Evolutionary conservation across 2,797 vertebrate species (phyloP), one percentile per base, ranked within the genome.

Genomic region (Ficedula albicollis): DNA sequence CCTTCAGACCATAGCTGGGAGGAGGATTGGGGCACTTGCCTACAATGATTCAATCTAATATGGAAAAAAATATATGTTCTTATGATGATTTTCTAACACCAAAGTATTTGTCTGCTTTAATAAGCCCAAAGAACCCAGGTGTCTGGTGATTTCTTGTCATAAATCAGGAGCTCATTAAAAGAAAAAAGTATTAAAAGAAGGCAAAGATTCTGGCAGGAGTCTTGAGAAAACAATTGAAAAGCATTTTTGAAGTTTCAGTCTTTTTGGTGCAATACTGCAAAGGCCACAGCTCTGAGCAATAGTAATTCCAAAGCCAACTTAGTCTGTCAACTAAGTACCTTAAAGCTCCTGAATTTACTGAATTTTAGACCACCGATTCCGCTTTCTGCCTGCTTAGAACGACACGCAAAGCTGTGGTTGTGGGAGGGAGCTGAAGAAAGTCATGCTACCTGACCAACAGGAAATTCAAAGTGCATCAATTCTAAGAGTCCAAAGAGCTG

Each of bases 81-180:
- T 89, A 95, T 0, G 22, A 96, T 41, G 20, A 93, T 87, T 97
- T 96, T 97, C 91, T 84, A 97, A 95, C 95, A 97, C 95, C 58
- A 93, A 97, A 86, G 68, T 83, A 94, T 97, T 97, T 97, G 97
- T 97, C 97, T 97, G 86, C 94, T 97, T 97, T 98, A 97, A 98
- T 97, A 98, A 97, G 95, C 68, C 84, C 84, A 95, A 84, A 78
- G 84, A 97, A 94, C 83, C 64, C 76, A 97, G 95, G 96, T 95
- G 97, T 94, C 92, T 94, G 92, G 97, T 96, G 94, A 94, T 96
- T 97, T 97, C 96, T 97, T 95, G 95, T 93, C 97, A 97, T 97
- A 97, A 97, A 96, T 97, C 95, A 98, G 90, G 73, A 97, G 82
- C 83, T 97, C 95, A 87, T 97, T 96, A 96, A 97, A 97, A 90